Base-by-base conservation (phyloP, 2,888 invertebrate genomes). In the Apomyelois bistriatella region DNA sequence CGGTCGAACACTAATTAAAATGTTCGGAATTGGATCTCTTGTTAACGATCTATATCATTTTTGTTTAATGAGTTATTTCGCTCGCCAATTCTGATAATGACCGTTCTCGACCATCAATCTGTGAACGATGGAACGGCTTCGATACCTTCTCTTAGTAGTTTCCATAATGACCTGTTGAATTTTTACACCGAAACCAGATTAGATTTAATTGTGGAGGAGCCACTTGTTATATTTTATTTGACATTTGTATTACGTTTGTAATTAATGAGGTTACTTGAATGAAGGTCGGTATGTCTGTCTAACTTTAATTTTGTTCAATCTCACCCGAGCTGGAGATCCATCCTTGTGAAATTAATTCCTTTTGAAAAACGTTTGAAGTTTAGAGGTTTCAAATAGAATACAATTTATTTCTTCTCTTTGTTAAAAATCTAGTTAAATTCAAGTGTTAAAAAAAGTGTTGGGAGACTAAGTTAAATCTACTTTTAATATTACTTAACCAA, bases 1-100 rank as follows among this genome's bases (percentile, higher is more conserved):
- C 37, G 6, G 40, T 7, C 64, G 72, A 68, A 68, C 72, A 75
- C 78, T 87, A 87, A 90, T 90, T 89, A 88, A 87, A 87, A 84
- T 75, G 82, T 88, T 82, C 72, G 61, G 72, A 79, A 84, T 82
- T 74, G 78, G 74, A 82, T 82, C 74, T 68, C 64, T 65, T 68
- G 68, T 74, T 74, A 71, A 76, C 79, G 88, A 88, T 87, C 66
- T 64, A 69, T 82, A 88, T 88, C 86, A 84, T 77, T 85, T 85
- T 85, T 76, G 77, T 79, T 81, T 85, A 87, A 86, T 85, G 86
- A 85, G 72, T 76, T 83, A 80, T 79, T 81, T 76, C 74, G 72
- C 64, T 60, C 64, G 65, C 63, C 66, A 70, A 65, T 66, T 53
- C 56, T 55, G 58, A 62, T 62, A 63, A 68, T 68, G 62, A 59